Percentiles rank a stretch among this genome's conserved stretches.
phyloP scores from a whole-genome alignment of 2,888 invertebrate species.

The Ypsolopha scabrella region DNA sequence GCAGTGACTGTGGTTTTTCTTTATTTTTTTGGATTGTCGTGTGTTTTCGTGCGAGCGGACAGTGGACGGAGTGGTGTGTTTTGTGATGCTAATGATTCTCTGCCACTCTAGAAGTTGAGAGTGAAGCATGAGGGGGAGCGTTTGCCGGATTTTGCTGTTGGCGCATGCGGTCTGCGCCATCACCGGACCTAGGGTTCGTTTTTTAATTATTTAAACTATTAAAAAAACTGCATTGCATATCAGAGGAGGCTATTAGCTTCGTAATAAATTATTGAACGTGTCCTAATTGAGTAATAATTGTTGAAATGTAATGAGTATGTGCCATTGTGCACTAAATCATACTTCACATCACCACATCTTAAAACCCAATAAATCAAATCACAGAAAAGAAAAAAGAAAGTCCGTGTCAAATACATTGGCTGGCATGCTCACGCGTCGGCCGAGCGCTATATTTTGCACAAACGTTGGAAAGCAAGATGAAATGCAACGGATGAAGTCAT shows the following conservation, averaged over 20 bases:
- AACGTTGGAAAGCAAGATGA: constrained; percentile 3
- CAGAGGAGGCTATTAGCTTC: no score
- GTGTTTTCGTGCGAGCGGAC: constrained; percentile 31
- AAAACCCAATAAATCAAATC: no score
- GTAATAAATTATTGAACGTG: background rate
- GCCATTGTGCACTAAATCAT: no score
- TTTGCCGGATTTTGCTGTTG: constrained; percentile 52
- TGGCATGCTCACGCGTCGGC: background rate
- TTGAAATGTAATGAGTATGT: no score
- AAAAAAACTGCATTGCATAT: background rate
- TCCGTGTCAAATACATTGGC: background rate
- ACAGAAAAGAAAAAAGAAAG: background rate
- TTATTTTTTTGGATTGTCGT: constrained; percentile 16
- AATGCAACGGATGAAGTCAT: background rate
- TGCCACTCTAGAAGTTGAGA: constrained; percentile 48
- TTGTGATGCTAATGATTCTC: constrained; percentile 54
- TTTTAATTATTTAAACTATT: constrained; percentile 1
- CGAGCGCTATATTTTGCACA: background rate
- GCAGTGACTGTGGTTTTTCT: constrained; percentile 10
- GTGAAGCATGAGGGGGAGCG: constrained; percentile 59
- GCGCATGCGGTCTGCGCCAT: constrained; percentile 62
- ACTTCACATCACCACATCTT: no score
- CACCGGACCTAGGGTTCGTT: constrained; percentile 59
- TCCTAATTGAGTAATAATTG: no score
- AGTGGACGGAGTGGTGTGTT: constrained; percentile 25